These are phyloP conservation scores for Graptemys geographica DNA, from an alignment of 2,797 vertebrate species.

Conservation along the genomic window DNA sequence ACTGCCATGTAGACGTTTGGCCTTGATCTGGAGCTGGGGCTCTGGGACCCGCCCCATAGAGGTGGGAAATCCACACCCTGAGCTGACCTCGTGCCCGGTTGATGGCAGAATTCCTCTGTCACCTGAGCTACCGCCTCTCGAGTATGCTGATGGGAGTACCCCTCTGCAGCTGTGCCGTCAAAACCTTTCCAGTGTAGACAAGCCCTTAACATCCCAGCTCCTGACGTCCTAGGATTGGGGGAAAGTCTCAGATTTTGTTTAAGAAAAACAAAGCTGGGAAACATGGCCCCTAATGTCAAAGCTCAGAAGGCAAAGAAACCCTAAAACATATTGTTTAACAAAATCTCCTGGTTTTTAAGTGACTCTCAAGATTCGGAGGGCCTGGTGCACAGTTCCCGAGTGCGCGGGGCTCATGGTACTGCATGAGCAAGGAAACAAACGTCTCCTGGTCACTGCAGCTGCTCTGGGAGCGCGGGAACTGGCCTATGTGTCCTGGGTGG, in stretches of 20 bases:
- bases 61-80: no score
- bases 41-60: no score
- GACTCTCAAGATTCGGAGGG: no score
- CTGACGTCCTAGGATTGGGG: accelerated
- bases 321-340: neutral
- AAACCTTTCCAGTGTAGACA: no score
- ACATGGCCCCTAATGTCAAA: neutral
- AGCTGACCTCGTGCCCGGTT: no score
- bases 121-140: no score
- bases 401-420: neutral
- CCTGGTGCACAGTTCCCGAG: neutral
- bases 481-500: neutral
- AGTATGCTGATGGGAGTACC: no score
- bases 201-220: accelerated
- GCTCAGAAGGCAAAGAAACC: neutral
- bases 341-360: neutral
- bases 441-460: neutral
- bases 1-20: no score
- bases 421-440: neutral
- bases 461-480: accelerated
- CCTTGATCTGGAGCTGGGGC: no score
- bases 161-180: no score
- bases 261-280: neutral
- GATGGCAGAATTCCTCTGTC: no score
- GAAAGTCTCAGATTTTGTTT: neutral